These are phyloP conservation scores for Corythoichthys intestinalis DNA, from an alignment of 2,113 vertebrate species.

Conservation along the genomic window DNA sequence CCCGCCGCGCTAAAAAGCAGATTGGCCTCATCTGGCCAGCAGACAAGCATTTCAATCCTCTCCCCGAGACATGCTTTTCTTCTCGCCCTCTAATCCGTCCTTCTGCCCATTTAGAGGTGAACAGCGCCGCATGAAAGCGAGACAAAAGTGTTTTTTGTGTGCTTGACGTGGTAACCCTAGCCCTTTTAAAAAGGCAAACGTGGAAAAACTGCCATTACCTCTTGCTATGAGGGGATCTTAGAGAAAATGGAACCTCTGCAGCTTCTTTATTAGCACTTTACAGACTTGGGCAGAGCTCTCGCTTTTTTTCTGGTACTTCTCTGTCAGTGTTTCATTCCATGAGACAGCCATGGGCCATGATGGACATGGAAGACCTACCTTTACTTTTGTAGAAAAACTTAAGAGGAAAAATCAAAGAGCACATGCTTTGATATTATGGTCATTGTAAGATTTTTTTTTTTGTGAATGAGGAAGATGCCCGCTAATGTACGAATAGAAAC, in stretches of 20 bases:
- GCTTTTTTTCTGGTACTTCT: constrained; percentile 35
- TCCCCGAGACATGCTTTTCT: constrained; percentile 62
- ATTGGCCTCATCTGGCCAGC: constrained; percentile 59
- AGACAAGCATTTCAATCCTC: constrained; percentile 62
- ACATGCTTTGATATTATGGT: too few relatives aligned
- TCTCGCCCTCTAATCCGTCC: constrained; percentile 63
- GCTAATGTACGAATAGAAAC: too few relatives aligned
- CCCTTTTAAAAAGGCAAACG: constrained; percentile 64
- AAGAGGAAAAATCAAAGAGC: too few relatives aligned
- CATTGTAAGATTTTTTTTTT: neutral
- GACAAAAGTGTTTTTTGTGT: constrained; percentile 66
- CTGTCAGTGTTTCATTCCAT: constrained; percentile 39
- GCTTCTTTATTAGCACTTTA: constrained; percentile 56
- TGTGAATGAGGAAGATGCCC: neutral
- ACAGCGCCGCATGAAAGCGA: constrained; percentile 59
- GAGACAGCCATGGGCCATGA: constrained; percentile 32
- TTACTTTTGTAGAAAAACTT: too few relatives aligned
- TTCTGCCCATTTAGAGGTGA: constrained; percentile 68
- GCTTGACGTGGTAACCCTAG: constrained; percentile 66
- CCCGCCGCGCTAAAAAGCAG: constrained; percentile 61
- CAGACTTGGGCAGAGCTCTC: constrained; percentile 28
- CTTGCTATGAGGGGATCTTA: constrained; percentile 49
- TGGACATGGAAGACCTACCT: constrained; percentile 25
- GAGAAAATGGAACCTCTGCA: constrained; percentile 56
- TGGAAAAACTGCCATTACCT: constrained; percentile 63